Percentiles rank a stretch among this genome's conserved stretches.
Conservation (phyloP, 37 sponge, comb jelly and placozoan species). For the Aphrocallistes beatrix region DNA sequence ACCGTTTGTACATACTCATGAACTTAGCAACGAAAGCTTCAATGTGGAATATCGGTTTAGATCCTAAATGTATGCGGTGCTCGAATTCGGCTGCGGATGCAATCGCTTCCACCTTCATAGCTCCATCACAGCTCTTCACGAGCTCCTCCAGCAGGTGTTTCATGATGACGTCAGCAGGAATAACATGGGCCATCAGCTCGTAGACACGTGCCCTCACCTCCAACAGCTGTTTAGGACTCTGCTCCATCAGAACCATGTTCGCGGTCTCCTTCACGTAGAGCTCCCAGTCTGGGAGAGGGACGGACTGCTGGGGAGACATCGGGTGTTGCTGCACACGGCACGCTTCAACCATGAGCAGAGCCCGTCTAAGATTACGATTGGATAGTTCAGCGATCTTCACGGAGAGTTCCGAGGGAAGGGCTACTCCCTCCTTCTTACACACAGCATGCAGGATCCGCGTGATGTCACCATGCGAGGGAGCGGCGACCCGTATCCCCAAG, state of each 20-base stretch:
- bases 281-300: slow-evolving; percentile 93
- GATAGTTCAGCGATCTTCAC: slow-evolving; percentile 73
- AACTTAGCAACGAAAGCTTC: slow-evolving; percentile 97
- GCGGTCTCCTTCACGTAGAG: slow-evolving; percentile 78
- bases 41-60: slow-evolving; percentile 86
- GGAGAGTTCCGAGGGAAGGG: slow-evolving; percentile 73
- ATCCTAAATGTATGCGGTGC: slow-evolving; percentile 84
- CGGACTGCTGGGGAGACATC: slow-evolving; percentile 63
- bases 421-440: slow-evolving; percentile 69
- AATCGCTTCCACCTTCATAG: slow-evolving; percentile 71
- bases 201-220: slow-evolving; percentile 74
- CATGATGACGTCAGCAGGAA: slow-evolving; percentile 87
- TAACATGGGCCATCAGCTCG: slow-evolving; percentile 86
- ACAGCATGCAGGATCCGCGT: slow-evolving; percentile 39
- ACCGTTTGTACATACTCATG: slow-evolving; percentile 87
- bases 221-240: slow-evolving; percentile 85
- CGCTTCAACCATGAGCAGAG: slow-evolving; percentile 87
- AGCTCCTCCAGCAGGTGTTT: slow-evolving; percentile 73
- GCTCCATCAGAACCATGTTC: slow-evolving; percentile 77
- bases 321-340: slow-evolving; percentile 94
- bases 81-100: slow-evolving; percentile 86
- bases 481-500: slow-evolving; percentile 76
- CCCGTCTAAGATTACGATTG: slow-evolving; percentile 68
- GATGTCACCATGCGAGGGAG: slow-evolving; percentile 78
- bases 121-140: slow-evolving; percentile 74